Evolutionary conservation across 1,140 invertebrate species (phyloP).

Genomic region (Penaeus vannamei): DNA sequence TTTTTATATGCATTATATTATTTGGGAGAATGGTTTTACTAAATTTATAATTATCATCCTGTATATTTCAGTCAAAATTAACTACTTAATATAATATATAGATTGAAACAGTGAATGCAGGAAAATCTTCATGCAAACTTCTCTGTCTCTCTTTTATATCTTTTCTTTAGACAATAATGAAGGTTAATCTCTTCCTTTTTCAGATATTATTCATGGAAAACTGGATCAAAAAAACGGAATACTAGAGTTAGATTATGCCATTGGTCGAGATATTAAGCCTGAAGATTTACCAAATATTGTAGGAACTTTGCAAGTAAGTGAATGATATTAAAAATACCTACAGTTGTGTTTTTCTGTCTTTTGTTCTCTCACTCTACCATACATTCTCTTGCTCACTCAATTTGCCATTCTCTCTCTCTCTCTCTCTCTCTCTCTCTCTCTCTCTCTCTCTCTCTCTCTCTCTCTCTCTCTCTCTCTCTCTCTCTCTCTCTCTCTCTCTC

Average conservation of each 20-base stretch:
- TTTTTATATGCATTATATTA: background rate
- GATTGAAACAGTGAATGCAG: background rate
- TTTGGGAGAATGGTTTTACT: too few relatives aligned
- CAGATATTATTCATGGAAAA: constrained; percentile 96
- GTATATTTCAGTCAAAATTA: background rate
- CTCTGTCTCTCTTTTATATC: too few relatives aligned
- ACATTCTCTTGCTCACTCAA: too few relatives aligned
- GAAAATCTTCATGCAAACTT: background rate
- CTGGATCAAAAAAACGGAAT: constrained; percentile 94
- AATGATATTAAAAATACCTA: constrained; percentile 71
- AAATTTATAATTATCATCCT: background rate
- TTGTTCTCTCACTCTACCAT: background rate
- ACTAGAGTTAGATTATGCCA: constrained; percentile 93
- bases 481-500: background rate
- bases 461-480: too few relatives aligned
- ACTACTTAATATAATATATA: background rate
- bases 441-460: too few relatives aligned
- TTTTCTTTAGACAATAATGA: background rate
- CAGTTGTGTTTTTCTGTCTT: background rate
- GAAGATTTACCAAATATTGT: constrained; percentile 85
- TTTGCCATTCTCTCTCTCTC: too few relatives aligned
- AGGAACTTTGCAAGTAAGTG: constrained; percentile 80
- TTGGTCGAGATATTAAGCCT: constrained; percentile 90
- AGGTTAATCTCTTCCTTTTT: background rate
- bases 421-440: too few relatives aligned